Evolutionary conservation across 1,140 invertebrate genomes (phyloP).

Genomic region (Hydropsyche tenuis): DNA sequence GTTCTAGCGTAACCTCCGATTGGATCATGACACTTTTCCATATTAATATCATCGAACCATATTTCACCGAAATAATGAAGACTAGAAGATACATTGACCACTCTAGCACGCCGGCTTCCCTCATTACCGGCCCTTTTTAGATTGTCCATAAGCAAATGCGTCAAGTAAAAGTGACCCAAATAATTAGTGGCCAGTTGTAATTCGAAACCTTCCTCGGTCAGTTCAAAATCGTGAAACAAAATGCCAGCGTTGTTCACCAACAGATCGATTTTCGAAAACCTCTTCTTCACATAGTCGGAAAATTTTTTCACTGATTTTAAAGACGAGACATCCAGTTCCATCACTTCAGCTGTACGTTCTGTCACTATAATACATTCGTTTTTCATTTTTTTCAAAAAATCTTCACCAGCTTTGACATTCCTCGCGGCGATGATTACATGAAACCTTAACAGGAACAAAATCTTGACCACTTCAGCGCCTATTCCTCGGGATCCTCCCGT

Average conservation of each 20-base stretch:
- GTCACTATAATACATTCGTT: neutral
- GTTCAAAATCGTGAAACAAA: slow-evolving; percentile 79
- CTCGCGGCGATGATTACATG: slow-evolving; percentile 85
- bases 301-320: slow-evolving; percentile 80
- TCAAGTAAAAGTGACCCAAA: slow-evolving; percentile 86
- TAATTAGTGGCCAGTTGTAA: slow-evolving; percentile 83
- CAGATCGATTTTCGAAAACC: slow-evolving; percentile 72
- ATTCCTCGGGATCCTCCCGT: slow-evolving; percentile 90
- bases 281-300: slow-evolving; percentile 68
- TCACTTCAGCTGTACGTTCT: slow-evolving; percentile 46
- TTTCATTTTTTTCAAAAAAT: slow-evolving; percentile 54
- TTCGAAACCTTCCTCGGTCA: slow-evolving; percentile 83
- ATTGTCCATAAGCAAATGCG: slow-evolving; percentile 78
- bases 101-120: slow-evolving; percentile 66
- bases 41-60: slow-evolving; percentile 79
- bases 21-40: slow-evolving; percentile 68
- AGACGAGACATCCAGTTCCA: slow-evolving; percentile 67
- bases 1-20: slow-evolving; percentile 82
- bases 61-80: slow-evolving; percentile 77
- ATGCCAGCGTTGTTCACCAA: slow-evolving; percentile 88
- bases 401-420: slow-evolving; percentile 66
- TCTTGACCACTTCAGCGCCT: slow-evolving; percentile 77
- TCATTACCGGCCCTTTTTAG: slow-evolving; percentile 68
- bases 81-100: slow-evolving; percentile 88
- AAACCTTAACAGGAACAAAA: slow-evolving; percentile 80